Percentiles rank a stretch among this genome's conserved stretches.
These are phyloP conservation scores for Irena cyanogastra DNA, from an alignment of 2,113 vertebrate species.

Conservation along the genomic window DNA sequence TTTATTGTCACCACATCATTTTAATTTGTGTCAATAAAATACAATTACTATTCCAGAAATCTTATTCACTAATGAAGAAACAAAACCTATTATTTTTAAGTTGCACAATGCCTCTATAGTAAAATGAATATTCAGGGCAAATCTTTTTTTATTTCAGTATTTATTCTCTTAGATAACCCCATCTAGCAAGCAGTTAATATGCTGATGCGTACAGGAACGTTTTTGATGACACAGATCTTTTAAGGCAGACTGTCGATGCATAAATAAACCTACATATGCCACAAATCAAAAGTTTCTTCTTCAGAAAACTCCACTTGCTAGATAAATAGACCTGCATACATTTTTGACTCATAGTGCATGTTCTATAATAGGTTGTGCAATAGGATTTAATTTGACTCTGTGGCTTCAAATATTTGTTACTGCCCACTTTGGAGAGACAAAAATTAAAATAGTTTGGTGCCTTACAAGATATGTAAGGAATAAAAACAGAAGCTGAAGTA, in stretches of 20 bases:
- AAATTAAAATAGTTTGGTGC: conserved; percentile 39
- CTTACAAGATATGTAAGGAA: background rate
- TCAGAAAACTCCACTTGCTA: conserved; percentile 10
- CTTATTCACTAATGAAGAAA: background rate
- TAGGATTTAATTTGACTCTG: conserved; percentile 24
- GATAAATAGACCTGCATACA: background rate
- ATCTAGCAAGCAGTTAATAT: background rate
- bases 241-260: background rate
- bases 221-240: conserved; percentile 8
- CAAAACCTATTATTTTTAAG: background rate
- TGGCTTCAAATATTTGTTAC: background rate
- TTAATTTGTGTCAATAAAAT: background rate
- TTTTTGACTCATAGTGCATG: background rate
- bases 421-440: conserved; percentile 18
- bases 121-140: background rate
- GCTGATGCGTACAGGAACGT: background rate
- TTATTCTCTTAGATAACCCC: conserved; percentile 26
- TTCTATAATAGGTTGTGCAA: background rate
- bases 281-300: conserved; percentile 58
- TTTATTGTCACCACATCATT: background rate
- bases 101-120: background rate
- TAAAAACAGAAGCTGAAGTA: background rate
- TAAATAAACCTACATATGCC: background rate
- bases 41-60: background rate
- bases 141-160: background rate